These are phyloP conservation scores for Drosophila koepferae DNA, from an alignment of 2,888 invertebrate species.

Conservation along the genomic window DNA sequence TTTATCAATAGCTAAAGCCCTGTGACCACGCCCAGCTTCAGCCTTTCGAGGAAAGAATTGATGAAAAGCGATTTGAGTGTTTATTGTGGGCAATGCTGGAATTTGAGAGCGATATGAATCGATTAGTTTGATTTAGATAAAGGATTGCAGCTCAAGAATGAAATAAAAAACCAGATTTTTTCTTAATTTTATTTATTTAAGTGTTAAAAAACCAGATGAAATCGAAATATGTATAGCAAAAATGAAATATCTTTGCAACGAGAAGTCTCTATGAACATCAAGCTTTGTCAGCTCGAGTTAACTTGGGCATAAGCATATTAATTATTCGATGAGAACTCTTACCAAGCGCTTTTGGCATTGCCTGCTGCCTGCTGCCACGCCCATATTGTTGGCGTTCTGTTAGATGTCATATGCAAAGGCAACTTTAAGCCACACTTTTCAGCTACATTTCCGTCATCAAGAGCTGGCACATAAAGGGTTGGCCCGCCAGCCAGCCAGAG, in stretches of 20 bases:
- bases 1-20: conserved; percentile 35
- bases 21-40: conserved; percentile 1
- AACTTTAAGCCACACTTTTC: conserved; percentile 74
- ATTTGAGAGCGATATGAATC: conserved; percentile 41
- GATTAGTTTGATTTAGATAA: conserved; percentile 25
- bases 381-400: conserved; percentile 9
- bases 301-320: conserved; percentile 19
- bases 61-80: conserved; percentile 48
- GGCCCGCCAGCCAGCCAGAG: conserved; percentile 14
- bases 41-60: conserved; percentile 25
- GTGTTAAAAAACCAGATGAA: neutral
- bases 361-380: neutral
- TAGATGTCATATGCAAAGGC: conserved; percentile 72
- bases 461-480: conserved; percentile 16
- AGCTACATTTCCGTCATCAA: conserved; percentile 74
- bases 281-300: neutral
- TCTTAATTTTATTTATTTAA: too few species aligned
- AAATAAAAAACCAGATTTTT: neutral
- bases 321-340: conserved; percentile 18
- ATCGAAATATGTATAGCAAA: too few species aligned
- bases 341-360: conserved; percentile 29
- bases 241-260: neutral
- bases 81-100: conserved; percentile 21
- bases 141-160: conserved; percentile 8
- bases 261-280: neutral